phyloP scores from a whole-genome alignment of 2,797 vertebrate species.

The Varecia variegata region DNA sequence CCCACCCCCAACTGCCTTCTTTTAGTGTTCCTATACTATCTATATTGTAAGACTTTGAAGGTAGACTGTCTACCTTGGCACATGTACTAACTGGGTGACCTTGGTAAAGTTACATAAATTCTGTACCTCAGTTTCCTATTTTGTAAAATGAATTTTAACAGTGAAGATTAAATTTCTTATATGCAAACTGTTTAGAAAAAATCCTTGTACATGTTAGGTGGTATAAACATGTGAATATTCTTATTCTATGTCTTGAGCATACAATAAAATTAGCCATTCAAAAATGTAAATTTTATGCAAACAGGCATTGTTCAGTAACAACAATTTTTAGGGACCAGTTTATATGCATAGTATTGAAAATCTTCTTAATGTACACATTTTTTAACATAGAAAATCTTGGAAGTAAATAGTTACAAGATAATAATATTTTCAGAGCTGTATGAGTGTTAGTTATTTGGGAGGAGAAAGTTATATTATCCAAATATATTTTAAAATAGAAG shows the following conservation, averaged over 20 bases:
- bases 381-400: background rate
- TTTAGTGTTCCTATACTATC: background rate
- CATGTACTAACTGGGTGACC: background rate
- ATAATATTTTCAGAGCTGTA: background rate
- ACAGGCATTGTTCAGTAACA: background rate
- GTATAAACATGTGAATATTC: background rate
- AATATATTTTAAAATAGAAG: constrained; percentile 55
- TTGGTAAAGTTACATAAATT: background rate
- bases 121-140: background rate
- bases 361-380: background rate
- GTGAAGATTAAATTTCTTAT: background rate
- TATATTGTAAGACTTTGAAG: background rate
- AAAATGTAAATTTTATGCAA: background rate
- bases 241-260: background rate
- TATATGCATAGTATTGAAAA: background rate
- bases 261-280: background rate
- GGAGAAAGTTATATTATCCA: constrained; percentile 38
- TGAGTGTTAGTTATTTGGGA: background rate
- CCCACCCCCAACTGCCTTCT: background rate
- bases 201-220: background rate
- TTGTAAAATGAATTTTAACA: background rate
- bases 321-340: background rate
- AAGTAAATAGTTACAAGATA: background rate
- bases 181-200: background rate
- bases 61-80: background rate